A percentile compares a stretch with the other conserved stretches of the same genome.
Conservation (phyloP, 2,113 vertebrate species). For the Myrmecobius fasciatus region DNA sequence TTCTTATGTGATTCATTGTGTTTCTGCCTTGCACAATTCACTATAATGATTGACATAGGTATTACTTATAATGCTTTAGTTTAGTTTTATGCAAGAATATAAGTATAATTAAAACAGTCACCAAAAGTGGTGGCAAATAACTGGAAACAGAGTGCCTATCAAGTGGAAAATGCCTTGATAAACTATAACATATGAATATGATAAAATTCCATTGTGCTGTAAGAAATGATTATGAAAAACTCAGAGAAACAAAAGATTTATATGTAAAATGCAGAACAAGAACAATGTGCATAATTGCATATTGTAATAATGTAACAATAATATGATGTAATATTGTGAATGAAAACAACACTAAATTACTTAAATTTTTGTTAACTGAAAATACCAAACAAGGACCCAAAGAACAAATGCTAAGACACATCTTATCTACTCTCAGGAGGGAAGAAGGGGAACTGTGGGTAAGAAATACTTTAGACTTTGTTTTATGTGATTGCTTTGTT, state of each 20-base stretch:
- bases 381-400: background rate
- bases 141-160: background rate
- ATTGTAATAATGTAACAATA: background rate
- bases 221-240: background rate
- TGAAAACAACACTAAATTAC: background rate
- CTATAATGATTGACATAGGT: background rate
- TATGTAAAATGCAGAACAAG: background rate
- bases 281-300: background rate
- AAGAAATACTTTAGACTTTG: background rate
- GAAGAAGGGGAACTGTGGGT: background rate
- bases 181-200: background rate
- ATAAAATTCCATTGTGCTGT: background rate
- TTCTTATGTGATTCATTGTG: background rate
- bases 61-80: background rate
- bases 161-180: background rate
- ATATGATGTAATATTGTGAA: background rate
- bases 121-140: background rate
- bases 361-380: background rate
- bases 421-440: background rate
- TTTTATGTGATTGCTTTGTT: background rate
- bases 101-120: background rate
- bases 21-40: background rate
- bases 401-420: background rate
- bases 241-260: background rate
- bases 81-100: background rate